Conservation (phyloP, 2,888 invertebrate species). For the Eumacrocentrus americanus region DNA sequence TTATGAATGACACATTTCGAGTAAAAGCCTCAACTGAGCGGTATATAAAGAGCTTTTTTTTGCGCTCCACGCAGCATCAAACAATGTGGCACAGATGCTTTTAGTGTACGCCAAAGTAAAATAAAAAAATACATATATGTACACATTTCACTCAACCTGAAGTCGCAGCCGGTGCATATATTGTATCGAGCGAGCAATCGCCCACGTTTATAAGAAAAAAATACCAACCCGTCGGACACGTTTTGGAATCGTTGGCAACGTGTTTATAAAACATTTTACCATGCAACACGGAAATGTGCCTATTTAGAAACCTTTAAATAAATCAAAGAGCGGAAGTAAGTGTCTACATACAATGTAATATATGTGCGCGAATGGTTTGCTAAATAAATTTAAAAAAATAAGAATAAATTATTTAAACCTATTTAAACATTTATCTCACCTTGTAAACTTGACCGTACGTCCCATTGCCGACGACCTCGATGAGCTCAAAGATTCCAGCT, state of each 20-base stretch:
- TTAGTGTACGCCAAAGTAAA: no score
- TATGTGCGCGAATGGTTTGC: conserved; percentile 1
- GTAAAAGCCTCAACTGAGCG: conserved; percentile 14
- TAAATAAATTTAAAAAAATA: conserved; percentile 3
- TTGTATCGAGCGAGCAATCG: no score
- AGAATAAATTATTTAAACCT: no score
- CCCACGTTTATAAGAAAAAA: background rate
- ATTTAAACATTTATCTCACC: no score
- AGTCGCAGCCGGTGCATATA: no score
- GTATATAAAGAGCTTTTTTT: conserved; percentile 20
- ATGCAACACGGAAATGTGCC: conserved; percentile 14
- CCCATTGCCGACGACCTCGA: conserved; percentile 99
- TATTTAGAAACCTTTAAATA: background rate
- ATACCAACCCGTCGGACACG: conserved; percentile 9
- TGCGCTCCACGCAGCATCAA: conserved; percentile 2
- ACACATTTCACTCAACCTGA: no score
- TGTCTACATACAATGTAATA: background rate
- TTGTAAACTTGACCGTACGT: conserved; percentile 99
- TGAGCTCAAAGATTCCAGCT: conserved; percentile 99
- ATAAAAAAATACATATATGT: no score
- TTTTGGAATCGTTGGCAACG: conserved; percentile 4
- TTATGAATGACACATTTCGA: conserved; percentile 11
- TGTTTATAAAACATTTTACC: conserved; percentile 10
- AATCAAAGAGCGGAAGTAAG: background rate
- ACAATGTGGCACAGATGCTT: no score